A percentile compares a stretch with the other conserved stretches of the same genome.
Conservation (phyloP, 2,888 invertebrate species). For the Yponomeuta sedellus region DNA sequence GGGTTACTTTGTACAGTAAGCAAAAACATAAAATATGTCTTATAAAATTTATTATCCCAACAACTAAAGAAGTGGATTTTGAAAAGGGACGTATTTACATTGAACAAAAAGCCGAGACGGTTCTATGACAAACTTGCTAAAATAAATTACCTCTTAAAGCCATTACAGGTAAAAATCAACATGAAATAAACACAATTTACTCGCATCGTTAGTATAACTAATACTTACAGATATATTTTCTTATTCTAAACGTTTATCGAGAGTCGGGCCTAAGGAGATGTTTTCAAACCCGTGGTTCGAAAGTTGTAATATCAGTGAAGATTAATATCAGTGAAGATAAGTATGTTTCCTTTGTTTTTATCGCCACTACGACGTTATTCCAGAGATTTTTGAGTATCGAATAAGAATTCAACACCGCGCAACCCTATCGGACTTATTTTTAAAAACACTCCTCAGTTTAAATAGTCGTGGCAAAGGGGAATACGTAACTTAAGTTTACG, state of each 20-base stretch:
- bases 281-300: conserved; percentile 11
- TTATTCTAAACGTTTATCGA: conserved; percentile 3
- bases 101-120: not conserved
- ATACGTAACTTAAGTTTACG: no score
- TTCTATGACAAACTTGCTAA: not conserved
- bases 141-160: conserved; percentile 12
- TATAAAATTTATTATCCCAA: conserved; percentile 5
- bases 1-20: not conserved
- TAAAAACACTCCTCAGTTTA: no score
- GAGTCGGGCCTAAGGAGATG: conserved; percentile 21
- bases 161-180: conserved; percentile 9
- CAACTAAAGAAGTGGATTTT: not conserved
- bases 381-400: no score
- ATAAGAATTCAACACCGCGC: no score
- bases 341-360: no score
- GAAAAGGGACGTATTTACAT: conserved; percentile 5
- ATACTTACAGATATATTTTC: conserved; percentile 21
- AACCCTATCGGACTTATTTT: no score
- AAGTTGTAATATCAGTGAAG: not conserved
- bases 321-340: no score
- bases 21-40: not conserved
- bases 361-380: no score
- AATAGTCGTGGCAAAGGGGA: no score
- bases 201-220: conserved; percentile 22
- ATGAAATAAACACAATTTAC: conserved; percentile 6